These are phyloP conservation scores for Steinernema feltiae DNA, from an alignment of 1,140 invertebrate species.

Conservation along the genomic window DNA sequence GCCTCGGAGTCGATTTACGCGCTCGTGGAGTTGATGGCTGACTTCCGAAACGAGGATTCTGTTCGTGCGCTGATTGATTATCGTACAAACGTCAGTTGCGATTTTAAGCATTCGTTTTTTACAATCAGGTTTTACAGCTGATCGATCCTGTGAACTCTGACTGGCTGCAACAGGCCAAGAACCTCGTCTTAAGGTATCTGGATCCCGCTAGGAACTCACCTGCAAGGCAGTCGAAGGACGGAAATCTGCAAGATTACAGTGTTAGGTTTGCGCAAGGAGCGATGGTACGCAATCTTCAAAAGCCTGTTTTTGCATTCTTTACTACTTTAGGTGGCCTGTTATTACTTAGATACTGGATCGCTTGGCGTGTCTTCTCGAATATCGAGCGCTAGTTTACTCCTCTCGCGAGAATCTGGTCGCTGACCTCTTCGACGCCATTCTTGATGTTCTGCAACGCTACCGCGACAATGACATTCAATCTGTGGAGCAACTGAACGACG, in stretches of 20 bases:
- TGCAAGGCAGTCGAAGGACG: not conserved
- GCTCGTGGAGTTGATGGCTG: not conserved
- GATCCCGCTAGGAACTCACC: not conserved
- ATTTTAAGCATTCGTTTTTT: not conserved
- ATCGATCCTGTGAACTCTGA: not conserved
- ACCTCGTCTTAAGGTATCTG: not conserved
- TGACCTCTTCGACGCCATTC: not conserved
- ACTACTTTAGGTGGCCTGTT: conserved; percentile 2
- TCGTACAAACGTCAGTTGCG: not conserved
- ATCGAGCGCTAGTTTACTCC: not conserved
- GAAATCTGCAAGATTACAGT: conserved; percentile 15
- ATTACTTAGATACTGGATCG: not conserved
- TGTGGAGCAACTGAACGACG: not conserved
- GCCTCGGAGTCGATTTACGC: not conserved
- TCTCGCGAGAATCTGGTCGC: not conserved
- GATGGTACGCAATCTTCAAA: not conserved
- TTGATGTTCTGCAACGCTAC: not conserved
- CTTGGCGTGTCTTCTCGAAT: not conserved
- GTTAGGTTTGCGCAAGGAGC: not conserved
- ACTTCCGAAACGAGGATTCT: not conserved
- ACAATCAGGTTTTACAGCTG: not conserved
- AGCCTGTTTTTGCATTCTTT: not conserved
- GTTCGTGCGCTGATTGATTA: not conserved
- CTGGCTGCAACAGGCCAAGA: not conserved
- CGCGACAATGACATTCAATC: not conserved